Conservation (phyloP, 1,140 invertebrate genomes). For the Glossosoma conforme region DNA sequence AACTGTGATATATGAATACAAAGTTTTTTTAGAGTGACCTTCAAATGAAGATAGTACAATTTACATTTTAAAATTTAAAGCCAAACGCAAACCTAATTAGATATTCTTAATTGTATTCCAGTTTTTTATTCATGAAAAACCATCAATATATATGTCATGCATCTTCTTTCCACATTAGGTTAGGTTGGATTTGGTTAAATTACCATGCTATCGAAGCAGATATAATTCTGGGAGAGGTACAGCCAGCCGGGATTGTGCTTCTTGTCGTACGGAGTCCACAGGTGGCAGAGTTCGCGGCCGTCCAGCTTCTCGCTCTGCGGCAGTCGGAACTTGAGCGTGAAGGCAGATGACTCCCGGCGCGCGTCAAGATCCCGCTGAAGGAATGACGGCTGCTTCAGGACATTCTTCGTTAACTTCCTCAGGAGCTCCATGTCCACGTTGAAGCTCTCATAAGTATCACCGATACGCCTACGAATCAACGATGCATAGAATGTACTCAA, state of each 20-base stretch:
- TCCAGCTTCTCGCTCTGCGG: constrained; percentile 87
- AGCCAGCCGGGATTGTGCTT: constrained; percentile 83
- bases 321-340: constrained; percentile 78
- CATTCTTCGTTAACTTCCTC: constrained; percentile 77
- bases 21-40: too few species aligned
- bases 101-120: too few species aligned
- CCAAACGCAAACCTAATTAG: too few species aligned
- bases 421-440: constrained; percentile 78
- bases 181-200: too few species aligned
- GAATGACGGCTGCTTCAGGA: constrained; percentile 81
- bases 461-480: constrained; percentile 73
- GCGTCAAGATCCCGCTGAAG: constrained; percentile 93
- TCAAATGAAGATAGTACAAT: too few species aligned
- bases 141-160: too few species aligned
- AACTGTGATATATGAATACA: too few species aligned
- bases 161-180: too few species aligned
- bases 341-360: constrained; percentile 82
- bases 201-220: constrained; percentile 94
- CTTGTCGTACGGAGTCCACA: constrained; percentile 96
- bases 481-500: not conserved
- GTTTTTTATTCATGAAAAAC: too few species aligned
- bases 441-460: constrained; percentile 75
- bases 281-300: constrained; percentile 80
- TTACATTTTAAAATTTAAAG: too few species aligned
- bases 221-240: constrained; percentile 90